Base-by-base conservation (phyloP, 2,797 vertebrate species). In the Cynodonichthys magdalenae region DNA sequence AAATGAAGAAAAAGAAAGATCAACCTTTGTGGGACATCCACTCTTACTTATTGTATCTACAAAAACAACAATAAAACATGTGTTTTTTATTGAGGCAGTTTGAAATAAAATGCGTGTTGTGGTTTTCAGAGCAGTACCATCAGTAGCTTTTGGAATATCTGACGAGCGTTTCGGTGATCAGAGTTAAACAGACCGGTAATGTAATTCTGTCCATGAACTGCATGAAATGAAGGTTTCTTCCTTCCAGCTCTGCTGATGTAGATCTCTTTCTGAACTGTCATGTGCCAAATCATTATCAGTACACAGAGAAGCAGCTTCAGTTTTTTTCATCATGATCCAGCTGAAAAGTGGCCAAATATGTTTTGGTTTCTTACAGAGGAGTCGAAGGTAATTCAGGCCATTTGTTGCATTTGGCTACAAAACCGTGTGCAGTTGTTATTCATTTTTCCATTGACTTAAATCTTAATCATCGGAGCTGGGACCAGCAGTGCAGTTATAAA, bases 391-490 rank as follows among this genome's bases (percentile, higher is more conserved):
- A 90, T 85, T 83, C 71, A 79, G 73, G 62, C 74, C 78, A 71
- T 77, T 87, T 87, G 80, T 74, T 71, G 48, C 36, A 34, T 62
- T 79, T 70, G 59, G 66, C 59, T 39, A 12, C 4, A 15, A 62
- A 31, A 75, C 77, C 77, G 71, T 63, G 65, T 2, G 27, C 61
- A 65, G 65, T 66, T 62, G 63, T 84, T 58, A 74, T 75, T 82
- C 74, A 76, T 77, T 80, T 84, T 81, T 84, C 72, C 53, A 63
- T 55, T 20, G 75, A 79, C 71, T 84, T 75, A 59, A 79, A 75
- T 87, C 79, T 78, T 74, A 66, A 82, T 82, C 71, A 54, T 69
- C 49, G 17, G 68, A 53, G 68, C 69, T 52, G 66, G 80, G 73
- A 66, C 39, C 14, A 51, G 58, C 42, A 0, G 7, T 18, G 48